Evolutionary conservation across 2,888 invertebrate genomes (phyloP).

Genomic region (Acanthosepion esculentum): DNA sequence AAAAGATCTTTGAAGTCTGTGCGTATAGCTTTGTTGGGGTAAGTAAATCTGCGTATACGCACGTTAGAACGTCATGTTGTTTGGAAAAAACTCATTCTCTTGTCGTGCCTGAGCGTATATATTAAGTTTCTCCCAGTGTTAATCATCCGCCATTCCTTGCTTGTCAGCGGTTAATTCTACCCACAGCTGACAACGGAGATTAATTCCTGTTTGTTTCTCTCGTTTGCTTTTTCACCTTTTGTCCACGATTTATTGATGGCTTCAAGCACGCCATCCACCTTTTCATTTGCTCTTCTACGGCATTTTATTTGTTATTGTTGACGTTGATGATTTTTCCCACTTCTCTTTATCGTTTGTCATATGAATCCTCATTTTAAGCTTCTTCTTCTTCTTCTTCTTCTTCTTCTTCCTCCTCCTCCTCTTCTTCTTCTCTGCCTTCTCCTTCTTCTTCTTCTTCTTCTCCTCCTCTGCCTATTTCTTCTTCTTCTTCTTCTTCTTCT

Average conservation of each 20-base stretch:
- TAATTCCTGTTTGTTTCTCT: neutral
- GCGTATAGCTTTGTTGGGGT: no score
- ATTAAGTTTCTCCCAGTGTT: neutral
- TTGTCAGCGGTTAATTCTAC: constrained; percentile 12
- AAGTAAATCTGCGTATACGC: no score
- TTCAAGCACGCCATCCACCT: neutral
- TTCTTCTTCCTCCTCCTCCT: no score
- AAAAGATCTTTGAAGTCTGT: no score
- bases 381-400: neutral
- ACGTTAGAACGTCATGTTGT: no score
- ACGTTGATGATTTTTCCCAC: neutral
- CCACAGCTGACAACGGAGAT: neutral
- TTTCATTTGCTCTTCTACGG: neutral
- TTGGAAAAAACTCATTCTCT: neutral
- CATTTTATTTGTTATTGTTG: neutral
- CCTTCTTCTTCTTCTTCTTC: neutral
- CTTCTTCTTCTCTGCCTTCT: no score
- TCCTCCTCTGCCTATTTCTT: no score
- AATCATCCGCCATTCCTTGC: neutral
- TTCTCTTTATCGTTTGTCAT: neutral
- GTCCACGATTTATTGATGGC: neutral
- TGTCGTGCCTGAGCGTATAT: neutral
- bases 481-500: neutral
- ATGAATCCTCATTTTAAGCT: neutral
- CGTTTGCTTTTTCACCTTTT: neutral